Conservation (phyloP, 2,797 vertebrate genomes). For the Rhinophrynus dorsalis region DNA sequence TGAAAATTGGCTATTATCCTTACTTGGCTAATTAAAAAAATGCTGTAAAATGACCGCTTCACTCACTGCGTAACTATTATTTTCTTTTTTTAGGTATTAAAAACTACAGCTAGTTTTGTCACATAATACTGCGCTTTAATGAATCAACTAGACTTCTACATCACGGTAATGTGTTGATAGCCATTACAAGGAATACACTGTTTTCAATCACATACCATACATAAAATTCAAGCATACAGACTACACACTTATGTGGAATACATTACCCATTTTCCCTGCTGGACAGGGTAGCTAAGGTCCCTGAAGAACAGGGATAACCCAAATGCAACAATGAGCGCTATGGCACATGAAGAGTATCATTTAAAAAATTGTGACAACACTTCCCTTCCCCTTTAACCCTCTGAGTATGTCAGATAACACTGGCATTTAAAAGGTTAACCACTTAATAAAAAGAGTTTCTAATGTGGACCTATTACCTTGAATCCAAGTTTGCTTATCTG, state of each 20-base stretch:
- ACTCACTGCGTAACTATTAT: too few relatives aligned
- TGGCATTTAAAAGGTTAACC: too few relatives aligned
- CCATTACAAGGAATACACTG: background rate
- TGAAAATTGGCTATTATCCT: too few relatives aligned
- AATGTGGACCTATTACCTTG: too few relatives aligned
- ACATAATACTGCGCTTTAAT: too few relatives aligned
- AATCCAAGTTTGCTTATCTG: too few relatives aligned
- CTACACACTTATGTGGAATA: background rate
- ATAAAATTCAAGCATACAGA: background rate
- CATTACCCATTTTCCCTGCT: background rate
- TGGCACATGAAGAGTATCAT: slow-evolving; percentile 37
- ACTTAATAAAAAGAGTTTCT: slow-evolving; percentile 35
- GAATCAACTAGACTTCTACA: too few relatives aligned
- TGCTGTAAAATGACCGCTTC: too few relatives aligned
- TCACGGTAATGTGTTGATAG: background rate
- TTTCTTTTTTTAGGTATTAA: too few relatives aligned
- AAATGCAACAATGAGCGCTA: slow-evolving; percentile 17
- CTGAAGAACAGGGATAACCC: background rate
- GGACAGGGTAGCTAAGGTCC: background rate
- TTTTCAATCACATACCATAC: background rate
- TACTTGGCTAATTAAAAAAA: too few relatives aligned
- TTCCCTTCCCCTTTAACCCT: background rate
- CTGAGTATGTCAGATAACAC: background rate
- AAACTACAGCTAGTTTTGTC: too few relatives aligned
- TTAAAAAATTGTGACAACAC: background rate